phyloP scores from a whole-genome alignment of 2,888 invertebrate species.

The Nomada ruficornis region DNA sequence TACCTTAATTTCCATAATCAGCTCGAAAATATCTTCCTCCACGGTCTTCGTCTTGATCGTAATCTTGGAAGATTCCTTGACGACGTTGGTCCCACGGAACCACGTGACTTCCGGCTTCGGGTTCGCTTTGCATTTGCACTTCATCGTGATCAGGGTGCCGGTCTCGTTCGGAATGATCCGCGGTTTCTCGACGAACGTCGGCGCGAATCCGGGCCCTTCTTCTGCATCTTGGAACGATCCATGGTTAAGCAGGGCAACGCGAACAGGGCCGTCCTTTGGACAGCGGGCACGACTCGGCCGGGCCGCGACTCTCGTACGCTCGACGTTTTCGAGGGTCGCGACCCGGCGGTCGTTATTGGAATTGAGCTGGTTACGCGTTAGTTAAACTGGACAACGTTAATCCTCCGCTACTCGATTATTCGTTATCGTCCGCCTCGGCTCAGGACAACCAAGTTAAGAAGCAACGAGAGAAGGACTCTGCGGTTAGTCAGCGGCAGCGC shows the following conservation, averaged over 20 bases:
- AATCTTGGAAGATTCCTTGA: conserved; percentile 94
- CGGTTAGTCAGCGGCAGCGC: conserved; percentile 57
- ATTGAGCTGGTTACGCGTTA: conserved; percentile 6
- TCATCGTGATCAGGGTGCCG: conserved; percentile 98
- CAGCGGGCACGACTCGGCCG: conserved; percentile 11
- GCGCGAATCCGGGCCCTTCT: conserved; percentile 96
- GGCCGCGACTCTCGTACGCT: conserved; percentile 18
- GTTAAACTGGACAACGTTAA: conserved; percentile 39
- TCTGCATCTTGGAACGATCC: conserved; percentile 91
- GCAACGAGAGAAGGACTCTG: conserved; percentile 57
- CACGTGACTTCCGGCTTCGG: conserved; percentile 97
- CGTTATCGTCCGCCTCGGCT: background rate
- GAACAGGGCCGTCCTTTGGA: background rate
- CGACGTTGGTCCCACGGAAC: conserved; percentile 95
- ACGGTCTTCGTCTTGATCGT: conserved; percentile 91
- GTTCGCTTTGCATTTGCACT: conserved; percentile 97
- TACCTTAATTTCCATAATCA: conserved; percentile 93
- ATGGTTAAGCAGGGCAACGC: conserved; percentile 63
- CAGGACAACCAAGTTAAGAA: conserved; percentile 48
- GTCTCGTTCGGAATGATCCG: conserved; percentile 99
- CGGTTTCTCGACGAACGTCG: conserved; percentile 99
- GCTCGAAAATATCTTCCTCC: conserved; percentile 94
- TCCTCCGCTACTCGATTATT: conserved; percentile 14
- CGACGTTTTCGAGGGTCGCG: conserved; percentile 9
- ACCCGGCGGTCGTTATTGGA: background rate